Conservation (phyloP, 1,140 invertebrate genomes). For the Orius laevigatus region DNA sequence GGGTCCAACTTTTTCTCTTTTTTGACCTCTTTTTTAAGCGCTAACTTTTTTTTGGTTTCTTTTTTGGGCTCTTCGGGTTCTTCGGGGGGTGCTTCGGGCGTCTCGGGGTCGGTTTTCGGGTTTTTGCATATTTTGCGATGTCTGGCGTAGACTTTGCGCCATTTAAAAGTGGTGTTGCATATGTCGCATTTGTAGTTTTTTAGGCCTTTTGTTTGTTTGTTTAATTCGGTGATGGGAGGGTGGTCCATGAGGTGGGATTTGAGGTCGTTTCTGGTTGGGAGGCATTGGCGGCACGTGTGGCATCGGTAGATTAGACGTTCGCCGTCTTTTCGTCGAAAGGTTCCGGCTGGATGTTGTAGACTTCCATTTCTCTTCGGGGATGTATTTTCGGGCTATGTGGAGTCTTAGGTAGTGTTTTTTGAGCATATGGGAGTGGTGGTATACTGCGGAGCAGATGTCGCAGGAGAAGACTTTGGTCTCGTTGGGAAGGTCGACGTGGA, state of each 20-base stretch:
- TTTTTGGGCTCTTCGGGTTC: no score
- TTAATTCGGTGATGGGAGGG: conserved; percentile 14
- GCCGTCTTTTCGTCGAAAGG: conserved; percentile 3
- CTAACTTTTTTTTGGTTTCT: no score
- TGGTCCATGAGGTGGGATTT: conserved; percentile 23
- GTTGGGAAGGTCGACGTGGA: conserved; percentile 16
- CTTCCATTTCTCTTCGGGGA: conserved; percentile 29
- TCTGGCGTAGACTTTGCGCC: conserved; percentile 16
- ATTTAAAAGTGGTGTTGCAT: conserved; percentile 13
- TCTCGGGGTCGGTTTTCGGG: neutral
- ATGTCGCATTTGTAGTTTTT: conserved; percentile 14
- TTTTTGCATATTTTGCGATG: conserved; percentile 15
- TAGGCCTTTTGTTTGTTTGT: conserved; percentile 4
- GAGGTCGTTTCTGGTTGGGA: conserved; percentile 26
- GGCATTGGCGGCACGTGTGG: conserved; percentile 27
- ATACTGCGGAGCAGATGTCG: conserved; percentile 34
- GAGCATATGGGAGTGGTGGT: conserved; percentile 36
- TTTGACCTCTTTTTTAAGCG: no score
- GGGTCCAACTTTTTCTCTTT: no score
- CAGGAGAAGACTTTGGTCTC: conserved; percentile 31
- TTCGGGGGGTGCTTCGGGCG: no score
- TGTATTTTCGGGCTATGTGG: conserved; percentile 35
- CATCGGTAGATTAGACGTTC: conserved; percentile 26
- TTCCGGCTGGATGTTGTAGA: conserved; percentile 15
- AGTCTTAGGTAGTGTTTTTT: conserved; percentile 37